Base-by-base conservation (phyloP, 1,140 invertebrate genomes). In the Magallana gigas region DNA sequence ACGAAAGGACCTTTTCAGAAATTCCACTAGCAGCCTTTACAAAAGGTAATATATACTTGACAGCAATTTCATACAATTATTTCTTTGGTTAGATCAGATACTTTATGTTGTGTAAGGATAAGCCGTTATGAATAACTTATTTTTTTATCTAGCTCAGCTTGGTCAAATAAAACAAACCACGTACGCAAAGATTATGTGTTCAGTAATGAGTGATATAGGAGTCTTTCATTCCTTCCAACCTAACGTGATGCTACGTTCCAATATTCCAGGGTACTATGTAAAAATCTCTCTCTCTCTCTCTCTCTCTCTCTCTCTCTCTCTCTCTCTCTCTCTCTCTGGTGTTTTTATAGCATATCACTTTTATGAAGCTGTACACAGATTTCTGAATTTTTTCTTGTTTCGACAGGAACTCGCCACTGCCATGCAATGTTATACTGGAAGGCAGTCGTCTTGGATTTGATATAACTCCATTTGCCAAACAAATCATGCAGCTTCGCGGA, bases 21-120 rank as follows among this genome's bases (percentile, higher is more conserved):
- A 56, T 36, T 56, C 83, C 83, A 48, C 6, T 48, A 5, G 62
- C 81, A 1, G 85, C 71, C 64, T 87, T 87, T 18, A 87, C 57
- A 8, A 8, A 16, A 57, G 85, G 85, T 87, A 87, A 23, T 48
- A 5, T 48, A 48, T 48, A 4, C 5, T 48, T 48, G 36, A 5
- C 5, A 48, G 36, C 36, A 48, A 48, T 48, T 48, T 4, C 36
- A 5, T 48, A 48, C 5, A 5, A 48, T 48, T 48, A 48, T 48
- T 48, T 48, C 36, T 48, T 5, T 48, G 36, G 2, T 48, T 4
- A 48, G 5, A 48, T 4, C 2, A 48, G 36, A 2, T 48, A 48
- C 36, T 48, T 48, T 4, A 48, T 4, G 36, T 48, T 48, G 36
- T 48, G 2, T 48, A 48, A 48, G 3, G 36, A 48, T 48, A 48